Conservation (phyloP, 2,888 invertebrate species). For the Capitulum mitella region DNA sequence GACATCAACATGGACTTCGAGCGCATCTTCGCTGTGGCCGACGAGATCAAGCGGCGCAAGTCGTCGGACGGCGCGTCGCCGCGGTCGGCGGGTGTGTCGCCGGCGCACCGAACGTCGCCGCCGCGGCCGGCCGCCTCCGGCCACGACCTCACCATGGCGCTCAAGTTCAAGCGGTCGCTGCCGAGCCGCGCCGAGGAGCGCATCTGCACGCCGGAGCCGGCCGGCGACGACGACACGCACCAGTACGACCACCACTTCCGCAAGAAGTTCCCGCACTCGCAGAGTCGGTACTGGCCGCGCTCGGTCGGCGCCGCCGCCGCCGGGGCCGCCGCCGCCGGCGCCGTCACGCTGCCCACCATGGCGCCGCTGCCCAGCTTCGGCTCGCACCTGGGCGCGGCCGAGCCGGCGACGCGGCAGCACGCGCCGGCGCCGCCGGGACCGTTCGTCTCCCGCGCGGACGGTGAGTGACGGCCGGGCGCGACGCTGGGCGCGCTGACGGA, state of each 20-base stretch:
- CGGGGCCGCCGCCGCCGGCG: no score
- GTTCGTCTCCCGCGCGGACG: background rate
- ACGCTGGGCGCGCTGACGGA: no score
- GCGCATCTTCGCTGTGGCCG: conserved; percentile 21
- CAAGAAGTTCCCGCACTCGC: conserved; percentile 21
- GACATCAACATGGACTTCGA: conserved; percentile 25
- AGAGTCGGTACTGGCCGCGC: conserved; percentile 32
- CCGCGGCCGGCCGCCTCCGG: conserved; percentile 26
- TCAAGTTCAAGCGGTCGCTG: conserved; percentile 30
- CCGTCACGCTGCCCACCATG: conserved; percentile 22
- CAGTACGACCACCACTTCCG: conserved; percentile 24
- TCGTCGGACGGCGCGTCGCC: conserved; percentile 35
- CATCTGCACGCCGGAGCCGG: conserved; percentile 32
- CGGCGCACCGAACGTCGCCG: conserved; percentile 8
- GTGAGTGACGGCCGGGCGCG: background rate
- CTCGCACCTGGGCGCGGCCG: background rate
- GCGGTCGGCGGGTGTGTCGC: conserved; percentile 14
- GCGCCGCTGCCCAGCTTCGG: conserved; percentile 24
- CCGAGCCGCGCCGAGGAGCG: conserved; percentile 34
- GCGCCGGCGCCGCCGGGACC: background rate
- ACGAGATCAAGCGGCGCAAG: conserved; percentile 33
- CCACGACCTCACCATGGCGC: conserved; percentile 31
- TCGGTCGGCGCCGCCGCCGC: conserved; percentile 35
- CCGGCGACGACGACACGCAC: conserved; percentile 35
- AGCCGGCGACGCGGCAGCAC: background rate